Evolutionary conservation across 1,140 invertebrate genomes (phyloP).

Genomic region (Trypoxylus dichotomus): DNA sequence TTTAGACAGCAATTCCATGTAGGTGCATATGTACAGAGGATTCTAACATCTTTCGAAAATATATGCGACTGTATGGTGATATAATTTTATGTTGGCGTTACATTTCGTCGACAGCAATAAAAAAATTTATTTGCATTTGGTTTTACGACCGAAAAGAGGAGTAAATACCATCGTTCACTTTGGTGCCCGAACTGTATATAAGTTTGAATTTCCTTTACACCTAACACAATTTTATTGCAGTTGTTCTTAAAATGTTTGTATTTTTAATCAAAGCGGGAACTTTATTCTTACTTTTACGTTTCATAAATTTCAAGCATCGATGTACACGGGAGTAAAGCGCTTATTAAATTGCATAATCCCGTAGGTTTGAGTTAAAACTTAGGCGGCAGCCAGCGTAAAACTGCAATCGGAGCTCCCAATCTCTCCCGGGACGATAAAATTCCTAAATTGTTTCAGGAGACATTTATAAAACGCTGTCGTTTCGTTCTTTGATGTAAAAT

Average conservation of each 20-base stretch:
- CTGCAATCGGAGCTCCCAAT: slow-evolving; percentile 20
- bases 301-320: slow-evolving; percentile 26
- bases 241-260: slow-evolving; percentile 23
- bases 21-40: not conserved
- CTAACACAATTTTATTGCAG: slow-evolving; percentile 17
- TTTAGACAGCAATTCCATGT: not conserved
- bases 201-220: slow-evolving; percentile 17
- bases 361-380: slow-evolving; percentile 22
- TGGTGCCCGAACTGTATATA: not conserved
- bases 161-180: not conserved
- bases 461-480: slow-evolving; percentile 26
- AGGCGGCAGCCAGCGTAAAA: not conserved
- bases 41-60: not conserved
- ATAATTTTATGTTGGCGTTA: slow-evolving; percentile 12
- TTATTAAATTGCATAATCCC: slow-evolving; percentile 29
- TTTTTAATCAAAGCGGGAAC: slow-evolving; percentile 26
- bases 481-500: not conserved
- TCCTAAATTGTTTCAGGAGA: slow-evolving; percentile 23
- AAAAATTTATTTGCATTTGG: slow-evolving; percentile 7
- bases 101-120: not conserved
- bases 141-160: not conserved
- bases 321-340: slow-evolving; percentile 18
- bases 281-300: slow-evolving; percentile 25
- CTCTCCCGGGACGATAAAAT: slow-evolving; percentile 26
- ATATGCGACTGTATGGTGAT: not conserved